Evolutionary conservation across 2,888 invertebrate genomes (phyloP).

Genomic region (Silvanus unidentatus): DNA sequence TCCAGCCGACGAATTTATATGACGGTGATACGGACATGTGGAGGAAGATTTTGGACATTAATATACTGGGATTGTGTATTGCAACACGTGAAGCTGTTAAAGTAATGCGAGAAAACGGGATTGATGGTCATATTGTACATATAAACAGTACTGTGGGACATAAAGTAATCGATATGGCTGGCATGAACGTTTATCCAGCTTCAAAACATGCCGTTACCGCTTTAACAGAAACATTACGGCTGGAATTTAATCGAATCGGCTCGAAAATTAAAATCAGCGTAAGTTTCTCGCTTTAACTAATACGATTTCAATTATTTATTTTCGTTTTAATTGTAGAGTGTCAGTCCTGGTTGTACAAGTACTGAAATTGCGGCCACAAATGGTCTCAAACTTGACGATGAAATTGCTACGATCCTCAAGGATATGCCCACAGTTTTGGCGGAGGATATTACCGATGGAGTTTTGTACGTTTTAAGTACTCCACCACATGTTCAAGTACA

Average conservation of each 20-base stretch:
- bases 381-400: no score
- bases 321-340: slow-evolving; percentile 15
- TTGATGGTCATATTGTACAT: no score
- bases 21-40: slow-evolving; percentile 18
- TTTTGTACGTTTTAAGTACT: slow-evolving; percentile 2
- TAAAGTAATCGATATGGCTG: no score
- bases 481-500: slow-evolving; percentile 7
- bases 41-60: no score
- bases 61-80: no score
- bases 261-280: slow-evolving; percentile 18
- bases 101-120: no score
- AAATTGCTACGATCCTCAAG: no score
- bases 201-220: slow-evolving; percentile 18
- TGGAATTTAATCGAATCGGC: slow-evolving; percentile 13
- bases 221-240: slow-evolving; percentile 17
- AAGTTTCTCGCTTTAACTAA: neutral
- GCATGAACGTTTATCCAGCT: slow-evolving; percentile 9
- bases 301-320: neutral
- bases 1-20: slow-evolving; percentile 17
- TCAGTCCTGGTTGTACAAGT: slow-evolving; percentile 25
- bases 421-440: neutral
- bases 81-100: no score
- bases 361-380: slow-evolving; percentile 14
- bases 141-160: no score
- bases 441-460: slow-evolving; percentile 5